Percentiles rank a stretch among this genome's conserved stretches.
Conservation (phyloP, 23 tunicate species). For the Aplidium turbinatum region DNA sequence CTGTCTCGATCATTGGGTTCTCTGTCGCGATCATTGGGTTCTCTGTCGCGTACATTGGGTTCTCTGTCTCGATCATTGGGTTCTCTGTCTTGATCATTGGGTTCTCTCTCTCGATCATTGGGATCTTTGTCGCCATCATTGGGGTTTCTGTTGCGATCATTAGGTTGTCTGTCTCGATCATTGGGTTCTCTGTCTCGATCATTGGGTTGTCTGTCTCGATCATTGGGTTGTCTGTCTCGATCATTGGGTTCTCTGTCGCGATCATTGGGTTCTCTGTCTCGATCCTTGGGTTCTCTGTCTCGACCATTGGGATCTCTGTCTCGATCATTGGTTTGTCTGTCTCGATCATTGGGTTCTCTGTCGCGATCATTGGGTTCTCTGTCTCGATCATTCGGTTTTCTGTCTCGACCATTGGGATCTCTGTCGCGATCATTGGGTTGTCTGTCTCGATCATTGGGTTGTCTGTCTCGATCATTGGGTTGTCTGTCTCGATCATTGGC, state of each 20-base stretch:
- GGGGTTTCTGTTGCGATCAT: background rate
- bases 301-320: background rate
- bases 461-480: background rate
- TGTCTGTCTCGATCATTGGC: background rate
- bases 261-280: background rate
- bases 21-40: background rate
- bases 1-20: background rate
- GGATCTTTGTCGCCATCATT: background rate
- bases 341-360: background rate
- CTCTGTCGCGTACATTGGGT: background rate
- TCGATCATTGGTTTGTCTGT: background rate
- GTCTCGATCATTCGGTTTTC: background rate
- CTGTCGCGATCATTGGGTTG: background rate
- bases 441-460: background rate
- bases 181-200: background rate
- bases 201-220: background rate
- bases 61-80: background rate
- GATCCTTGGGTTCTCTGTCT: background rate
- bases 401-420: background rate
- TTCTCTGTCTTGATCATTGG: background rate
- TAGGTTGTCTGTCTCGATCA: background rate
- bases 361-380: background rate
- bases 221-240: background rate
- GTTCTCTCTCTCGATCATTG: background rate
- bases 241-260: constrained; percentile 1